Conservation (phyloP, 2,888 invertebrate species). For the Acleris cristana region DNA sequence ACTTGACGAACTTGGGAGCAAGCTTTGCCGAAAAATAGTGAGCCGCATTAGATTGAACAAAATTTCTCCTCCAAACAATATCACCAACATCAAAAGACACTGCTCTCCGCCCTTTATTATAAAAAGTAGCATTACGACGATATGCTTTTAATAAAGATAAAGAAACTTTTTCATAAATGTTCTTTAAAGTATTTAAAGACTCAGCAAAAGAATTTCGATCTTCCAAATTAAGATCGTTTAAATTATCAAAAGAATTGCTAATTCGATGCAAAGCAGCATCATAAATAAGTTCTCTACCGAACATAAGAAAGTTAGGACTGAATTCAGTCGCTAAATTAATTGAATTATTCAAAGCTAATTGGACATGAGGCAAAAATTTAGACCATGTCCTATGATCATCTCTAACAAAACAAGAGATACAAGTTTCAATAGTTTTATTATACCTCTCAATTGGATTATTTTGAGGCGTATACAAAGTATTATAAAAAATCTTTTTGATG, state of each 20-base stretch:
- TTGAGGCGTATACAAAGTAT: conserved; percentile 11
- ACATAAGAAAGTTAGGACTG: conserved; percentile 28
- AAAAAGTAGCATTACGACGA: conserved; percentile 13
- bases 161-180: conserved; percentile 14
- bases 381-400: conserved; percentile 19
- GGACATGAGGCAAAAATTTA: conserved; percentile 14
- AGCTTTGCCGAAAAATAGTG: conserved; percentile 22
- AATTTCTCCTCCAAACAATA: conserved; percentile 25
- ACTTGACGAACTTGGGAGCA: conserved; percentile 28
- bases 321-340: conserved; percentile 14
- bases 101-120: conserved; percentile 14
- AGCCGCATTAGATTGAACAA: conserved; percentile 15
- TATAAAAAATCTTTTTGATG: conserved; percentile 22
- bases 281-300: conserved; percentile 19
- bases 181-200: background rate
- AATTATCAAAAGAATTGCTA: background rate
- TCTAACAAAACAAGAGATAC: conserved; percentile 21
- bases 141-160: conserved; percentile 12
- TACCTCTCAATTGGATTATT: conserved; percentile 9
- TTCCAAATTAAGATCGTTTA: conserved; percentile 5
- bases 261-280: conserved; percentile 17
- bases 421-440: conserved; percentile 16
- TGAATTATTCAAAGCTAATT: conserved; percentile 19
- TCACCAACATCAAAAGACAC: conserved; percentile 15
- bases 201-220: background rate